Evolutionary conservation across 2,113 vertebrate genomes (phyloP), one percentile per base, ranked within the genome.

Genomic region (Gadus chalcogrammus): DNA sequence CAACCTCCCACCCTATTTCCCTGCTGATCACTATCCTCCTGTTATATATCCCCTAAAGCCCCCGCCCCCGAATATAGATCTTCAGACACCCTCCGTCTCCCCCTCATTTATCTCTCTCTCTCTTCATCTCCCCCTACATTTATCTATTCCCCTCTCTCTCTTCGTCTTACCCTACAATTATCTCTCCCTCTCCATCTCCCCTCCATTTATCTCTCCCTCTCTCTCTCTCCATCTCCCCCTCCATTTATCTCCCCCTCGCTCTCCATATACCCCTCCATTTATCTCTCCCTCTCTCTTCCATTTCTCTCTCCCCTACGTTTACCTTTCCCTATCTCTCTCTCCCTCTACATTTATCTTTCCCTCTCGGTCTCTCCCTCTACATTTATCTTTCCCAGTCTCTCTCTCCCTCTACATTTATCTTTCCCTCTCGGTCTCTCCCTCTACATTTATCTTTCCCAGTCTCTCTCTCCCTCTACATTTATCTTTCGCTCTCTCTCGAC

Each of bases 1-100:
- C n/a, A 17, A 58, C n/a, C 55, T 5, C 55, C n/a, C 5, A 48
- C 55, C 55, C 8, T n/a, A 15, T 13, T 16, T 15, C 53, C 16
- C 12, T 55, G 48, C 65, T 72, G 63, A 63, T 68, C 81, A 72
- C 65, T 61, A 67, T 65, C 68, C 70, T 61, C 35, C 64, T 74
- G 70, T 75, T 24, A 70, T 63, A 75, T 0, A n/a, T 16, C 55
- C 55, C 55, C 42, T 48, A 9, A 48, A 48, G 42, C 42, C 42
- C 31, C 42, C 42, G 42, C 42, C 42, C 42, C 42, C 42, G 1
- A 48, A 48, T 48, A 48, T 12, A 48, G 42, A 48, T 48, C 9
- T 48, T 48, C 42, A 35, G 4, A 35, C 2, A 48, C 42, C 13
- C 42, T 48, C 12, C 42, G 12, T 48, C 42, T 48, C 12, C 42